Conservation (phyloP, 30 jellyfish, hydroid and myxozoan genomes). For the Rhopilema esculentum region DNA sequence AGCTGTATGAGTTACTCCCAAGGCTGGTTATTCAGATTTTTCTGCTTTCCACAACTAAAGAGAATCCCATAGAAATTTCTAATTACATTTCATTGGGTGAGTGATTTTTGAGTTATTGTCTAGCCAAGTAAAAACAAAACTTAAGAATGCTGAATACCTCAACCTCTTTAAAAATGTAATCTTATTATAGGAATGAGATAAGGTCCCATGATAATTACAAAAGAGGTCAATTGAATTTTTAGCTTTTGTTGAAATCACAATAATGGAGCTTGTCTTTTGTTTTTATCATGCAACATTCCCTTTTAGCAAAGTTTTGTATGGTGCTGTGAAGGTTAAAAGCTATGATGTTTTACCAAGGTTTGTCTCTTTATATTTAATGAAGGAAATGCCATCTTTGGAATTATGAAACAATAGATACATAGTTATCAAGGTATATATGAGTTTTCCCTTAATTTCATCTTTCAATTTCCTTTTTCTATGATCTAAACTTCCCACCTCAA, state of each 20-base stretch:
- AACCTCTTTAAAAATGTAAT: not conserved
- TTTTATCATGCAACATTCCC: not conserved
- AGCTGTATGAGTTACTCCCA: too few relatives aligned
- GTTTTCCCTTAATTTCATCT: too few relatives aligned
- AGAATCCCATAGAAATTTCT: too few relatives aligned
- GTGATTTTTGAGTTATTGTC: not conserved
- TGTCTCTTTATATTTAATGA: not conserved
- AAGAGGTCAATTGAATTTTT: not conserved
- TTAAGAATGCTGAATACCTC: not conserved
- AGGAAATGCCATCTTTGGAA: not conserved
- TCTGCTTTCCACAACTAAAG: too few relatives aligned
- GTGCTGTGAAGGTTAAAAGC: slow-evolving; percentile 69
- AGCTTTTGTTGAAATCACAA: not conserved
- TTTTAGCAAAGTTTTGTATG: slow-evolving; percentile 70
- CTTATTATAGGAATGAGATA: not conserved
- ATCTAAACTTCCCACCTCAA: too few relatives aligned
- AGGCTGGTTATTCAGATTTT: too few relatives aligned
- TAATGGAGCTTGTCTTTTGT: not conserved
- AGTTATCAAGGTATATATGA: too few relatives aligned
- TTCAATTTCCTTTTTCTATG: too few relatives aligned
- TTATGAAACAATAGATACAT: too few relatives aligned
- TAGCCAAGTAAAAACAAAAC: too few relatives aligned
- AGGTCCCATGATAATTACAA: not conserved
- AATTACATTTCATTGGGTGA: too few relatives aligned
- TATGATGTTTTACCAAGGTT: slow-evolving; percentile 58